Conservation (phyloP, 2,888 invertebrate species). For the Ecdyonurus torrentis region DNA sequence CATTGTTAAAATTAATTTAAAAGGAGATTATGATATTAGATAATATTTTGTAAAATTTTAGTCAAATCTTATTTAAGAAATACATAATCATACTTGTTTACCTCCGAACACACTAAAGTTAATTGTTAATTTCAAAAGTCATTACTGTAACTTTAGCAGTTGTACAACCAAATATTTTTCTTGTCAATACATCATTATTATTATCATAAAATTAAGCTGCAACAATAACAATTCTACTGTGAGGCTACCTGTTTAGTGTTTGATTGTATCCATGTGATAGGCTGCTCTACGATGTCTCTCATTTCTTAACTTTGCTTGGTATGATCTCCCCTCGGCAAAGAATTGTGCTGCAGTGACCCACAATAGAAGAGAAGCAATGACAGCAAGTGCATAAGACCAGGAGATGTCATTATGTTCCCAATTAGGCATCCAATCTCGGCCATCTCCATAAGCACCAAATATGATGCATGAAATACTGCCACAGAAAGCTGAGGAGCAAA, state of each 20-base stretch:
- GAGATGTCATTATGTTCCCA: slow-evolving; percentile 91
- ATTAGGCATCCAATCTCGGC: slow-evolving; percentile 89
- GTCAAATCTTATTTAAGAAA: no score
- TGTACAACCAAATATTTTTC: no score
- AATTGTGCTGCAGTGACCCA: slow-evolving; percentile 65
- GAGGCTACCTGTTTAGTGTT: not conserved
- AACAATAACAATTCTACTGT: no score
- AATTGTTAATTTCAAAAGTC: no score
- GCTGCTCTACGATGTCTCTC: slow-evolving; percentile 47
- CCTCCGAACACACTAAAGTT: no score
- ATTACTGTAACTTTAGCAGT: no score
- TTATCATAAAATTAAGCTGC: no score
- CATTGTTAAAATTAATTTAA: no score
- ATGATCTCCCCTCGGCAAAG: slow-evolving; percentile 64
- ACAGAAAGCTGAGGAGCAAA: slow-evolving; percentile 38
- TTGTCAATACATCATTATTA: no score
- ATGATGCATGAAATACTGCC: slow-evolving; percentile 71
- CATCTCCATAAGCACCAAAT: slow-evolving; percentile 81
- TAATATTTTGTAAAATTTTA: no score
- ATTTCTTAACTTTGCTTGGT: slow-evolving; percentile 53
- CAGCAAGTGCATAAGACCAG: slow-evolving; percentile 83
- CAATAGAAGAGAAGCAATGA: slow-evolving; percentile 56
- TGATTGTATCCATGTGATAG: slow-evolving; percentile 38
- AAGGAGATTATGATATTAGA: no score
- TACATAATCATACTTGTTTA: no score